Conservation (phyloP, 2,888 invertebrate species). For the Conomelus anceps region DNA sequence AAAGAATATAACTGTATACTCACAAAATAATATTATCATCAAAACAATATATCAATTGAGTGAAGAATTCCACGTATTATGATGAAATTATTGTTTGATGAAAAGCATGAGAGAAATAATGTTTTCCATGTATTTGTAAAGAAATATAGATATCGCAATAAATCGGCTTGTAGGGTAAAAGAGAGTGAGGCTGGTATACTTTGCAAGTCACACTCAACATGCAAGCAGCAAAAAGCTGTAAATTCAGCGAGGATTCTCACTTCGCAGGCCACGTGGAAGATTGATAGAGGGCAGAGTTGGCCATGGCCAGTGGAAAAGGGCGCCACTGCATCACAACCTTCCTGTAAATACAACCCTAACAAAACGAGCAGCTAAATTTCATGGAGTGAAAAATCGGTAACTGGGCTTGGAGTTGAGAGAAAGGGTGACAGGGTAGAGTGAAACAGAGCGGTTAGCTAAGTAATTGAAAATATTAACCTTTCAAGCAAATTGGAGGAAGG, state of each 20-base stretch:
- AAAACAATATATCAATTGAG: too few relatives aligned
- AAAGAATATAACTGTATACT: too few relatives aligned
- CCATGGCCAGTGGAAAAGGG: neutral
- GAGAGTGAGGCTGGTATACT: neutral
- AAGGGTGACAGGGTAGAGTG: neutral
- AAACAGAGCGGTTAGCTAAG: neutral
- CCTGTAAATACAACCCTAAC: neutral
- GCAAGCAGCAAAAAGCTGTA: neutral
- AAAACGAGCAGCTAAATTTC: neutral
- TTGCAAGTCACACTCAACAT: neutral
- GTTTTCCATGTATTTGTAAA: neutral
- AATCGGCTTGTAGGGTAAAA: neutral
- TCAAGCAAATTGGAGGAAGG: neutral
- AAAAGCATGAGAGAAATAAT: too few relatives aligned
- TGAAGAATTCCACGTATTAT: too few relatives aligned
- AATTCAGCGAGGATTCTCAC: neutral
- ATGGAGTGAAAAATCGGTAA: neutral
- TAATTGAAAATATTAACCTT: slow-evolving; percentile 14
- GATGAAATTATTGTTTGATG: too few relatives aligned
- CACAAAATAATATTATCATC: too few relatives aligned
- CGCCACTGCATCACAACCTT: neutral
- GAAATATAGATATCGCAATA: neutral
- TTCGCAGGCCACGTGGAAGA: neutral
- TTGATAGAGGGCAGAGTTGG: neutral
- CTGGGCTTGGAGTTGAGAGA: neutral